A percentile compares a stretch with the other conserved stretches of the same genome.
Evolutionary conservation across 1,140 invertebrate genomes (phyloP).

Genomic region (Drosophila arawakana): DNA sequence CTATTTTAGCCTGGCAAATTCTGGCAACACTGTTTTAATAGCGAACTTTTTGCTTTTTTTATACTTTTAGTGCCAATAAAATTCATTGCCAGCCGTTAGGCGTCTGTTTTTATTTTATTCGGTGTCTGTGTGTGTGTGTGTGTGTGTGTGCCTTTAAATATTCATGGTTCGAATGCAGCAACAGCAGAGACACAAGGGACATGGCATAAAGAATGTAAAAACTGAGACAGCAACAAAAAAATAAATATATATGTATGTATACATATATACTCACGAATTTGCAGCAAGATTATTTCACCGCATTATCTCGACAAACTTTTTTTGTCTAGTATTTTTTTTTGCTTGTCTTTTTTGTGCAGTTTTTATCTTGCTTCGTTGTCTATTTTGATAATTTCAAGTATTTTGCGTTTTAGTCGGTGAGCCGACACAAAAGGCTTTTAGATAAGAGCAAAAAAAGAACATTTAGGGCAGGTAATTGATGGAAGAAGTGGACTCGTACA

Average conservation of each 20-base stretch:
- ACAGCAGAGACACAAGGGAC: background rate
- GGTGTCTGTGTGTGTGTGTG: background rate
- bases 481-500: too few species aligned
- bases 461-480: too few species aligned
- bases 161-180: conserved; percentile 67
- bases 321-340: conserved; percentile 31
- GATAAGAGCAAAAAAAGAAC: conserved; percentile 41
- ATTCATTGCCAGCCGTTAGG: conserved; percentile 46
- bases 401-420: conserved; percentile 52
- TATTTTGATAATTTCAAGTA: conserved; percentile 60
- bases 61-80: conserved; percentile 52
- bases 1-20: too few species aligned
- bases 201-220: conserved; percentile 17
- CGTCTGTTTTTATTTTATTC: background rate
- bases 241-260: background rate
- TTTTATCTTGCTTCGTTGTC: conserved; percentile 10
- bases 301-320: conserved; percentile 67
- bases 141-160: conserved; percentile 66
- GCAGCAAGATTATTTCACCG: conserved; percentile 71
- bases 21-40: conserved; percentile 32
- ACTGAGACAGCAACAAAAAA: conserved; percentile 12
- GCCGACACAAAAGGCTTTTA: conserved; percentile 62
- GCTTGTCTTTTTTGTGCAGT: conserved; percentile 7
- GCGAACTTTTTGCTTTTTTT: conserved; percentile 26
- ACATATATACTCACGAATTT: conserved; percentile 21